Evolutionary conservation across 2,797 vertebrate species (phyloP).

Genomic region (Arrhamphus sclerolepis): DNA sequence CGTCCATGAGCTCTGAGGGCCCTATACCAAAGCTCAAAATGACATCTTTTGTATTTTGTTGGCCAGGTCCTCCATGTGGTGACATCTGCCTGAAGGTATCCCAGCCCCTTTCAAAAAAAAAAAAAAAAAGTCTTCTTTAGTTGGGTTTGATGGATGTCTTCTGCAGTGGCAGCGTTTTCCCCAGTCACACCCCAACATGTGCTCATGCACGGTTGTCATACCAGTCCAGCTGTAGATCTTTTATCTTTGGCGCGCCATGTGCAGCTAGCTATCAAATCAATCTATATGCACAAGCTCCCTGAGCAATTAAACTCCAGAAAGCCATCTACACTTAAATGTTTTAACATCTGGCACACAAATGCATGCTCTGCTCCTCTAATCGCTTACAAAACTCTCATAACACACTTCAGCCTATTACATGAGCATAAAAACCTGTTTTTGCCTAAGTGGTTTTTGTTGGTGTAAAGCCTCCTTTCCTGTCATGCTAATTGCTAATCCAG

Average conservation of each 20-base stretch:
- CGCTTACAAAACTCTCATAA: conserved; percentile 33
- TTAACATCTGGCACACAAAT: conserved; percentile 72
- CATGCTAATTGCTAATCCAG: background rate
- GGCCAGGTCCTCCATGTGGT: conserved; percentile 59
- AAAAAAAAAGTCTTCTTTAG: conserved; percentile 43
- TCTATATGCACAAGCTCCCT: conserved; percentile 58
- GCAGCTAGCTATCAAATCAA: conserved; percentile 66
- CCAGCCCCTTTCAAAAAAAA: conserved; percentile 46
- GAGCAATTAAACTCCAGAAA: conserved; percentile 68
- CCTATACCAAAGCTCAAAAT: conserved; percentile 48
- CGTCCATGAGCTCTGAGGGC: conserved; percentile 1
- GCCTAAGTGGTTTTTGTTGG: conserved; percentile 3
- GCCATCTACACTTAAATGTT: conserved; percentile 57
- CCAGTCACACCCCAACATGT: conserved; percentile 27
- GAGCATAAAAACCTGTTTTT: conserved; percentile 9
- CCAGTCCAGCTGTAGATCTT: conserved; percentile 58
- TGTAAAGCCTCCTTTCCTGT: conserved; percentile 3
- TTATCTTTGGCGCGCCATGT: conserved; percentile 53
- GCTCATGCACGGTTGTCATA: conserved; percentile 23
- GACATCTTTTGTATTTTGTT: conserved; percentile 45
- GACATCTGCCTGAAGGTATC: conserved; percentile 69
- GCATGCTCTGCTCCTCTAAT: conserved; percentile 62
- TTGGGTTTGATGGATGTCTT: conserved; percentile 75
- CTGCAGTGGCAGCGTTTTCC: conserved; percentile 67
- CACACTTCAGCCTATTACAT: conserved; percentile 39